phyloP scores from a whole-genome alignment of 1,140 invertebrate species.

The Drosophila pachea region DNA sequence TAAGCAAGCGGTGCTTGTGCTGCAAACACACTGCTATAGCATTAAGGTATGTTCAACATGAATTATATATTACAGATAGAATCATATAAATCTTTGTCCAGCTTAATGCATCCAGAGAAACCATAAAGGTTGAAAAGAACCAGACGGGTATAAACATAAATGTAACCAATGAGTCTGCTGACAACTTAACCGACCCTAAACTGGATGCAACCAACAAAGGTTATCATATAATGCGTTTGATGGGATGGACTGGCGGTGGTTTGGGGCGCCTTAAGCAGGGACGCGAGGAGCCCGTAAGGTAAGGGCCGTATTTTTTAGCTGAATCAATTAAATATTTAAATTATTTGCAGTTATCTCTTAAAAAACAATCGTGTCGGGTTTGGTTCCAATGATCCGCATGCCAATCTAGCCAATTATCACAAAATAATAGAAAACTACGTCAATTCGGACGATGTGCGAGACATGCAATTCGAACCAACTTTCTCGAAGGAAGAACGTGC shows the following conservation, averaged over 20 bases:
- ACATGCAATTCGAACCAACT: conserved; percentile 84
- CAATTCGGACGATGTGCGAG: conserved; percentile 80
- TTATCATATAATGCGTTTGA: conserved; percentile 86
- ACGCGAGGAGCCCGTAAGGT: conserved; percentile 83
- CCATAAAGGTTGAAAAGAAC: conserved; percentile 68
- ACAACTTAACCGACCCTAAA: conserved; percentile 50
- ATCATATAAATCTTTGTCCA: conserved; percentile 1
- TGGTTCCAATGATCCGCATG: conserved; percentile 41
- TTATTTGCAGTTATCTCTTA: conserved; percentile 54
- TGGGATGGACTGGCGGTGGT: conserved; percentile 90
- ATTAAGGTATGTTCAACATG: conserved; percentile 79
- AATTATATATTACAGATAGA: neutral
- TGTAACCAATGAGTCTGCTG: conserved; percentile 56
- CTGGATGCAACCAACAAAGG: conserved; percentile 82
- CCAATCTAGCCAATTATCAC: conserved; percentile 41
- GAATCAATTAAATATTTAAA: neutral
- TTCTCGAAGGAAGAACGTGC: conserved; percentile 87
- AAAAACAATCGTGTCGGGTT: conserved; percentile 71
- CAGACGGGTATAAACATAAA: conserved; percentile 64
- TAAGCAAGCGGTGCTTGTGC: conserved; percentile 68
- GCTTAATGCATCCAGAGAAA: conserved; percentile 62
- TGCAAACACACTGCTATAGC: conserved; percentile 80
- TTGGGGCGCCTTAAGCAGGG: conserved; percentile 85
- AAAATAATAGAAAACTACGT: conserved; percentile 79
- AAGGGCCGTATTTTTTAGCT: conserved; percentile 38